These are phyloP conservation scores for Halcyon chelicuti DNA, from an alignment of 2,797 vertebrate species.

Conservation along the genomic window DNA sequence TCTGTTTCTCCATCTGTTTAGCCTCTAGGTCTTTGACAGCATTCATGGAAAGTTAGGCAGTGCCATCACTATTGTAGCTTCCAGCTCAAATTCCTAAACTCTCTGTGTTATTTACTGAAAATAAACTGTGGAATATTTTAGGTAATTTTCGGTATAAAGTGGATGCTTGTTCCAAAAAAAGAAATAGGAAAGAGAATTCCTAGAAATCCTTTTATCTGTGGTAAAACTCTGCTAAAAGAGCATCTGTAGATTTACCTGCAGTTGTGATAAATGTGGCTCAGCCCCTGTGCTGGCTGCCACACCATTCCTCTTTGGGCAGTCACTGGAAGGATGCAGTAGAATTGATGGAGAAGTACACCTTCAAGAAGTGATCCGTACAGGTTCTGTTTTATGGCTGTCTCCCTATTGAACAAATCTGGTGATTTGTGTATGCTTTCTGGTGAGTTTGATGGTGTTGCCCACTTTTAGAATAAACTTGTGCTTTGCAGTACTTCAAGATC, in stretches of 20 bases:
- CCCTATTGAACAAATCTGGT: neutral
- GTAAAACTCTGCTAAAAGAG: neutral
- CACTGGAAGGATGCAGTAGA: neutral
- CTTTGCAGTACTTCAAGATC: neutral
- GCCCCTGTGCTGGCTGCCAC: neutral
- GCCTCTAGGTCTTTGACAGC: neutral
- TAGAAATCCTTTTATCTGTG: neutral
- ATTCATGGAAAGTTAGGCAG: neutral
- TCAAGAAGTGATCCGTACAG: neutral
- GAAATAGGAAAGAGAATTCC: neutral
- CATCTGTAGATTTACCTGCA: neutral
- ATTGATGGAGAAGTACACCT: neutral
- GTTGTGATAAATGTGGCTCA: neutral
- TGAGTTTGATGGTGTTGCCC: neutral
- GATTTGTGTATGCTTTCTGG: neutral
- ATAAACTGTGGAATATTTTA: neutral
- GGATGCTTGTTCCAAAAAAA: neutral
- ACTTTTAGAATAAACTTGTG: neutral
- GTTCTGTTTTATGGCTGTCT: neutral
- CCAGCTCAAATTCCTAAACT: neutral
- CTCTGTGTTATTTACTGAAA: neutral
- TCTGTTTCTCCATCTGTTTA: neutral
- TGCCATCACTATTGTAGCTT: neutral
- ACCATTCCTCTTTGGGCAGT: neutral
- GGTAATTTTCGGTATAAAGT: neutral